phyloP scores from a whole-genome alignment of 2,797 vertebrate genomes.

The Otus scops region DNA sequence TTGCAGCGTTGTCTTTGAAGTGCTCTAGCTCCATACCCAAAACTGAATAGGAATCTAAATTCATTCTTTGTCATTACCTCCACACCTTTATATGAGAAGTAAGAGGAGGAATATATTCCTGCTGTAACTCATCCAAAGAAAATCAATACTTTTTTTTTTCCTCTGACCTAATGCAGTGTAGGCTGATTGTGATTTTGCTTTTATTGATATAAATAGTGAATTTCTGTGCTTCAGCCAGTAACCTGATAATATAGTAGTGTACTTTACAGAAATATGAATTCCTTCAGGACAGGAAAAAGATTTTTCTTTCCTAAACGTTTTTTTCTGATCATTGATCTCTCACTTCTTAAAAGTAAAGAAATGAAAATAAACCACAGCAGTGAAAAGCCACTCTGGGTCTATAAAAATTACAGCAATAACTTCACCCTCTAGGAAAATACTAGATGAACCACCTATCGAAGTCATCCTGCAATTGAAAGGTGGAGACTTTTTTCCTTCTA shows the following conservation, averaged over 20 bases:
- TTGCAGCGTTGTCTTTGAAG: background rate
- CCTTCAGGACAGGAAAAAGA: background rate
- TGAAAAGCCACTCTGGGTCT: background rate
- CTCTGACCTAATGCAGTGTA: background rate
- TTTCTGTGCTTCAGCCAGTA: background rate
- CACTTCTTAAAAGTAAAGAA: background rate
- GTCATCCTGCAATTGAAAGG: background rate
- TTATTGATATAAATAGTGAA: background rate
- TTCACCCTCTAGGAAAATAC: background rate
- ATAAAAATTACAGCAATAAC: background rate
- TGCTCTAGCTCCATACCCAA: background rate
- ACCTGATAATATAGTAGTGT: background rate
- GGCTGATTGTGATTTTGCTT: background rate
- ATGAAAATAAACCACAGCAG: background rate
- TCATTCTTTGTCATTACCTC: background rate
- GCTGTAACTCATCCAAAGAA: background rate
- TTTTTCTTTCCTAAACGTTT: background rate
- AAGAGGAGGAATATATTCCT: background rate
- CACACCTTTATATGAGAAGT: background rate
- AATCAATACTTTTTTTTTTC: background rate
- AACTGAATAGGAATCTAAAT: background rate
- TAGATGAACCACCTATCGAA: background rate
- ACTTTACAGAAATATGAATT: background rate
- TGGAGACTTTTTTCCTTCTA: background rate
- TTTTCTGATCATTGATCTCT: background rate